These are phyloP conservation scores for Rhogogaster chlorosoma DNA, from an alignment of 2,888 invertebrate species.

Conservation along the genomic window DNA sequence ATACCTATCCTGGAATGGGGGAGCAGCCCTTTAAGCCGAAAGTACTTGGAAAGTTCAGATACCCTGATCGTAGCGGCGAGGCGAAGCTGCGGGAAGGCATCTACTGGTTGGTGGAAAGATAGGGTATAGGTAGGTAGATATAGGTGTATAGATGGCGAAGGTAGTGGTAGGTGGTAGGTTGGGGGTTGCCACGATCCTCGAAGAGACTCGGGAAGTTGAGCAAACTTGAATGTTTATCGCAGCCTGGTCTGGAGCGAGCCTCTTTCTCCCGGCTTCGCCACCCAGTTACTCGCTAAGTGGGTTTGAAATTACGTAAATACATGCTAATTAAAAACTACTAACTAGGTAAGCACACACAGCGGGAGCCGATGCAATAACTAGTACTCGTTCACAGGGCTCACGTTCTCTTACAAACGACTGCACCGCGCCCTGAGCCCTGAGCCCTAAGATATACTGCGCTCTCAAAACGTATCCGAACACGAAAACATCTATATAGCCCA, in stretches of 20 bases:
- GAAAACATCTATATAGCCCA: neutral
- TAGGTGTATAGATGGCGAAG: slow-evolving; percentile 48
- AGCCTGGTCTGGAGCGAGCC: slow-evolving; percentile 60
- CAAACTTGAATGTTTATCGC: slow-evolving; percentile 69
- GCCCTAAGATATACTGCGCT: slow-evolving; percentile 4
- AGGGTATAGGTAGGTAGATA: slow-evolving; percentile 36
- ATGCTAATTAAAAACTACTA: slow-evolving; percentile 67
- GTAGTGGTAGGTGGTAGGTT: slow-evolving; percentile 29
- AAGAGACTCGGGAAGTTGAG: slow-evolving; percentile 66
- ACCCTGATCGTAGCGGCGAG: slow-evolving; percentile 40
- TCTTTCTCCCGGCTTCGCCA: slow-evolving; percentile 49
- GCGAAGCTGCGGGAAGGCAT: slow-evolving; percentile 54
- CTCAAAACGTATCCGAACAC: neutral
- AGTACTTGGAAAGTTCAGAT: slow-evolving; percentile 49
- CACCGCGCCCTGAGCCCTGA: neutral
- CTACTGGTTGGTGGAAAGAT: slow-evolving; percentile 38
- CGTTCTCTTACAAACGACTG: neutral
- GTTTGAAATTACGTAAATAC: slow-evolving; percentile 61
- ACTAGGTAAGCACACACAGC: slow-evolving; percentile 52
- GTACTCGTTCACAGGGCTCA: slow-evolving; percentile 26
- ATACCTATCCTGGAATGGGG: slow-evolving; percentile 20
- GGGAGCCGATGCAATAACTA: slow-evolving; percentile 49
- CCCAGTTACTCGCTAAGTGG: slow-evolving; percentile 58
- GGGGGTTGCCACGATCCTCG: slow-evolving; percentile 55
- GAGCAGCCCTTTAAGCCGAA: slow-evolving; percentile 47